phyloP scores from a whole-genome alignment of 1,140 invertebrate genomes.

The Drosophila triauraria region DNA sequence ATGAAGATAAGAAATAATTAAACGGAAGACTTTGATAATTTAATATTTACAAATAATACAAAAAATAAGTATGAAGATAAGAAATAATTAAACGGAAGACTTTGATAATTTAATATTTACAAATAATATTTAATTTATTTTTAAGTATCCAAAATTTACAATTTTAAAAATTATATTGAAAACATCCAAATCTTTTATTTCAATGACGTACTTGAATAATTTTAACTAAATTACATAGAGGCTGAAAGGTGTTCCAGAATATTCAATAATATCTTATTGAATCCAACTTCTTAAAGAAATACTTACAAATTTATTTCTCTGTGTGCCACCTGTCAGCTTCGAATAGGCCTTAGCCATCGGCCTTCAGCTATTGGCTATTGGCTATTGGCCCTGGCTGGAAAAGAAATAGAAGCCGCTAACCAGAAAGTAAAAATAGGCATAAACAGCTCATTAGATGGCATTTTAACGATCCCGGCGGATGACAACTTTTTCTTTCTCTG shows the following conservation, averaged over 20 bases:
- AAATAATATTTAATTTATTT: too few species aligned
- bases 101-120: too few species aligned
- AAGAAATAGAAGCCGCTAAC: conserved; percentile 47
- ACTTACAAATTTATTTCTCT: not conserved
- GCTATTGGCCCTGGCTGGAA: conserved; percentile 31
- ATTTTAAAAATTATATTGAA: too few species aligned
- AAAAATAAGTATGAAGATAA: too few species aligned
- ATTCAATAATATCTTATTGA: too few species aligned
- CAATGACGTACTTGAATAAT: too few species aligned
- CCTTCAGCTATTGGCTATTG: conserved; percentile 17
- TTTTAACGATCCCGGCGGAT: conserved; percentile 47
- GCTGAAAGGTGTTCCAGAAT: not conserved
- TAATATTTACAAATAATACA: too few species aligned
- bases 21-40: too few species aligned
- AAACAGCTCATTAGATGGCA: conserved; percentile 46
- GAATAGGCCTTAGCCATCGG: conserved; percentile 60
- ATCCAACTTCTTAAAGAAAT: not conserved
- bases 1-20: too few species aligned
- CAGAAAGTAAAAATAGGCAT: conserved; percentile 73
- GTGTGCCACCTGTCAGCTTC: conserved; percentile 34
- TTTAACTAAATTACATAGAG: not conserved
- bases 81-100: too few species aligned
- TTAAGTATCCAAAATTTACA: too few species aligned
- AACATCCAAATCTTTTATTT: too few species aligned
- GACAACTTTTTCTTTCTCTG: conserved; percentile 75